Conservation (phyloP, 2,113 vertebrate species). For the Xyliphius kryptos region DNA sequence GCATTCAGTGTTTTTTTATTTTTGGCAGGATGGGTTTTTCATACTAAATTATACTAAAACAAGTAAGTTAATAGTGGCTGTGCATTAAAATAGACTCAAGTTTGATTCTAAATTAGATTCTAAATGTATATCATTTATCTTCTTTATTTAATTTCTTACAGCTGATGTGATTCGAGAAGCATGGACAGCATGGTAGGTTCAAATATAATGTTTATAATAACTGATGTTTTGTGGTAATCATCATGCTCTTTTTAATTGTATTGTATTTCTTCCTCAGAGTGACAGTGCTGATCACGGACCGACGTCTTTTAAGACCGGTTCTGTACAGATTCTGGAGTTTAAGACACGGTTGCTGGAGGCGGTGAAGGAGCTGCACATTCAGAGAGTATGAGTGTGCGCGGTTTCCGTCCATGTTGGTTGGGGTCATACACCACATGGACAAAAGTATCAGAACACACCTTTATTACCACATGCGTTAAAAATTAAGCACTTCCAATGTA, state of each 20-base stretch:
- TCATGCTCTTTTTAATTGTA: not conserved
- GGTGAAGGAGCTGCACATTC: conserved; percentile 82
- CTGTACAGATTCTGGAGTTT: conserved; percentile 78
- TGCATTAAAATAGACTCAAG: too few relatives aligned
- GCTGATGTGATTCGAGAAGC: conserved; percentile 1
- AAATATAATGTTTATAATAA: not conserved
- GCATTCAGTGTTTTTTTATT: too few relatives aligned
- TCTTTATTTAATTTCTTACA: conserved; percentile 1
- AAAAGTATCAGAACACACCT: too few relatives aligned
- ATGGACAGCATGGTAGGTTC: conserved; percentile 1
- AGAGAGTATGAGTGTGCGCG: conserved; percentile 67
- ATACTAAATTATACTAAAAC: too few relatives aligned
- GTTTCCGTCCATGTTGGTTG: not conserved
- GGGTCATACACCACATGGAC: not conserved
- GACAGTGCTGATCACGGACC: conserved; percentile 27
- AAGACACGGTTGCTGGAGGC: conserved; percentile 79
- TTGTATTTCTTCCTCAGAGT: conserved; percentile 26
- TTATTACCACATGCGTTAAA: too few relatives aligned
- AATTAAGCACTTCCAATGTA: not conserved
- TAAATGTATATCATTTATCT: conserved; percentile 1
- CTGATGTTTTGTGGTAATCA: not conserved
- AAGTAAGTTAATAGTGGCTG: too few relatives aligned
- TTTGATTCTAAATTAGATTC: too few relatives aligned
- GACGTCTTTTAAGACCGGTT: conserved; percentile 25
- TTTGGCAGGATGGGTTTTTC: too few relatives aligned